Evolutionary conservation across 2,888 invertebrate genomes (phyloP).

Genomic region (Periphyllus acericola): DNA sequence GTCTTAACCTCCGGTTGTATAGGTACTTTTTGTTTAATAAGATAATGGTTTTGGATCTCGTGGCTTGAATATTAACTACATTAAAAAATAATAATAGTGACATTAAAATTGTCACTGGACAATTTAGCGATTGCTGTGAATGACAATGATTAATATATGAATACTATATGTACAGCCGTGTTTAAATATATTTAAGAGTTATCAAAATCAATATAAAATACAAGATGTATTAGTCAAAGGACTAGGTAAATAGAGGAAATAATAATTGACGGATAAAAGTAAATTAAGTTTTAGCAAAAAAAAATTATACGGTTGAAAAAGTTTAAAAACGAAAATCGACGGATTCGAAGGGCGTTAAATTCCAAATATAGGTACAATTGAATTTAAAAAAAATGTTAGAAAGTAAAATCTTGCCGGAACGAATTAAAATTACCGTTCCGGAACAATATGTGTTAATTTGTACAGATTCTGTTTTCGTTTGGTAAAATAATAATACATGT

Average conservation of each 20-base stretch:
- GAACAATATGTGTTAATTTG: constrained; percentile 54
- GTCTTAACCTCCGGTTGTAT: not conserved
- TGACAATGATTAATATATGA: not conserved
- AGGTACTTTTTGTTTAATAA: not conserved
- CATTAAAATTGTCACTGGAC: not conserved
- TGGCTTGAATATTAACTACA: constrained; percentile 27
- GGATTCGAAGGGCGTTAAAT: constrained; percentile 22
- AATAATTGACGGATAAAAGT: not conserved
- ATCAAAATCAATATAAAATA: not conserved
- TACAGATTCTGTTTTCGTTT: constrained; percentile 20
- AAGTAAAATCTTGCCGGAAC: constrained; percentile 59
- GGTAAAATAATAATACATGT: not conserved
- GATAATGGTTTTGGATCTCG: constrained; percentile 2
- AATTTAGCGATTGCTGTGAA: not conserved
- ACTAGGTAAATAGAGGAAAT: not conserved
- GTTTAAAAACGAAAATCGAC: not conserved
- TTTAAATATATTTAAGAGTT: not conserved
- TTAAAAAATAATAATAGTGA: not conserved
- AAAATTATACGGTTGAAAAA: constrained; percentile 9
- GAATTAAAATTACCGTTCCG: constrained; percentile 54
- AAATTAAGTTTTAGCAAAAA: not conserved
- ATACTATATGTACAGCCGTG: not conserved
- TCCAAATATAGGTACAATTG: constrained; percentile 13
- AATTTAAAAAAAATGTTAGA: constrained; percentile 42
- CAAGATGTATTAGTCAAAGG: not conserved